These are phyloP conservation scores for Euthynnus affinis DNA, from an alignment of 2,797 vertebrate genomes.

Conservation along the genomic window DNA sequence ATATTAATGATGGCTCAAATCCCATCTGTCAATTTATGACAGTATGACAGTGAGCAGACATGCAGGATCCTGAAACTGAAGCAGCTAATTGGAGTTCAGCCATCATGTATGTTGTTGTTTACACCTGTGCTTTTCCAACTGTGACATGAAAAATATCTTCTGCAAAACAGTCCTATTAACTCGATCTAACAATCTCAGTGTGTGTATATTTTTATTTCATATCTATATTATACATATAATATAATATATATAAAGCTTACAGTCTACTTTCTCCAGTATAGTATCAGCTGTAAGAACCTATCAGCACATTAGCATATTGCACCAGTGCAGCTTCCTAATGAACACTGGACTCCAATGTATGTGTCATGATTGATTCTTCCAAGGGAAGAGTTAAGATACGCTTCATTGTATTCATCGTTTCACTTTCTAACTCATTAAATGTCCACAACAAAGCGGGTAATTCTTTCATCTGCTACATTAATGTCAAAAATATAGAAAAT, in stretches of 20 bases:
- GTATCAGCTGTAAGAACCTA: not conserved
- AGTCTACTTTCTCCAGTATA: not conserved
- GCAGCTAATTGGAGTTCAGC: too few species aligned
- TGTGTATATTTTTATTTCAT: too few species aligned
- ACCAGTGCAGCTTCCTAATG: not conserved
- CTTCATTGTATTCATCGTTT: not conserved
- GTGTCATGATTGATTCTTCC: not conserved
- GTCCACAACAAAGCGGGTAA: not conserved
- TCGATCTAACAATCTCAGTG: not conserved
- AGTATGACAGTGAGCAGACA: too few species aligned
- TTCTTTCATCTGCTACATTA: not conserved
- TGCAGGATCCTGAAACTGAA: too few species aligned
- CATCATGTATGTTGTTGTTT: too few species aligned
- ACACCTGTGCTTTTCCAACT: too few species aligned
- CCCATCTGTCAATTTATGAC: too few species aligned
- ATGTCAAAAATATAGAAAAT: not conserved
- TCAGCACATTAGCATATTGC: not conserved
- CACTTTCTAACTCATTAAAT: slow-evolving; percentile 27
- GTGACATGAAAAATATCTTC: too few species aligned
- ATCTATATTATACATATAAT: too few species aligned
- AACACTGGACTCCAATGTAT: not conserved
- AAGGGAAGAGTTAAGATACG: not conserved
- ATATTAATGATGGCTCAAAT: too few species aligned
- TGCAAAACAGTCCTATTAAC: too few species aligned
- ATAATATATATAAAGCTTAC: too few species aligned